phyloP scores from a whole-genome alignment of 1,140 invertebrate genomes.

The Eupristina koningsbergeri region DNA sequence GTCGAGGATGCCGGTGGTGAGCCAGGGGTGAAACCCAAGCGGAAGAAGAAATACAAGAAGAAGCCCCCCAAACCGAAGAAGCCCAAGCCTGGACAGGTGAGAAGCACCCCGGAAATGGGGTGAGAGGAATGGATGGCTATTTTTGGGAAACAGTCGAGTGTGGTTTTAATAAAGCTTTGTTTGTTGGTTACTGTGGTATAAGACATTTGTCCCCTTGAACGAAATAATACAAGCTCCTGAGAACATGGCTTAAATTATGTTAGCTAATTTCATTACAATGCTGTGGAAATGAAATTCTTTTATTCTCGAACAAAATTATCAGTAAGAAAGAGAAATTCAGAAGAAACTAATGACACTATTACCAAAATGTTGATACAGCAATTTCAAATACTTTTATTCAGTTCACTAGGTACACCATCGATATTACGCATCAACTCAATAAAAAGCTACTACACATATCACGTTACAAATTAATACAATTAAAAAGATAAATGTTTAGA shows the following conservation, averaged over 20 bases:
- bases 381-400: neutral
- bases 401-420: neutral
- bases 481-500: too few species aligned
- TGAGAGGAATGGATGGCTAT: too few species aligned
- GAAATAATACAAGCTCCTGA: too few species aligned
- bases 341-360: neutral
- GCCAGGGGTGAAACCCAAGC: conserved; percentile 75
- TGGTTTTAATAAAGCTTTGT: neutral
- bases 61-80: conserved; percentile 83
- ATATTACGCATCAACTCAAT: too few species aligned
- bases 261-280: neutral
- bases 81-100: conserved; percentile 78
- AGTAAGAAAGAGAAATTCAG: neutral
- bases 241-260: too few species aligned
- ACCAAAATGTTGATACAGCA: too few species aligned
- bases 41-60: conserved; percentile 86
- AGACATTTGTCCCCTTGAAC: too few species aligned
- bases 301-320: neutral
- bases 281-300: neutral
- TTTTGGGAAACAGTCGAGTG: neutral
- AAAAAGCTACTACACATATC: too few species aligned
- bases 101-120: neutral
- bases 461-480: too few species aligned
- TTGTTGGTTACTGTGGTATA: too few species aligned
- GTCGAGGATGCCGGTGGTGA: conserved; percentile 65